A percentile compares a stretch with the other conserved stretches of the same genome.
phyloP scores from a whole-genome alignment of 2,888 invertebrate species.

The Microdon myrmicae region DNA sequence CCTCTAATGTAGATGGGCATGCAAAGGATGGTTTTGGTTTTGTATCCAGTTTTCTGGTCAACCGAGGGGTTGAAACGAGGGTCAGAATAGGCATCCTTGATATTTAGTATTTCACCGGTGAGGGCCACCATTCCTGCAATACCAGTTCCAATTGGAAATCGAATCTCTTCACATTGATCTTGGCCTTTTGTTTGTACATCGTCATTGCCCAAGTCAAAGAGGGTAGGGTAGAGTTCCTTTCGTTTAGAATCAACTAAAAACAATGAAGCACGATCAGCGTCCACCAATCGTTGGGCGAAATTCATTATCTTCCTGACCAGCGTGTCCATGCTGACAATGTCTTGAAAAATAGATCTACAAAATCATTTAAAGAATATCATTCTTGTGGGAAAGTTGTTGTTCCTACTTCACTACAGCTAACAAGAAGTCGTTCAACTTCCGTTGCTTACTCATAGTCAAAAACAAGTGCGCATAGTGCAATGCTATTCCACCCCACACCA shows the following conservation, averaged over 20 bases:
- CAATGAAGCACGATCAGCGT: conserved; percentile 84
- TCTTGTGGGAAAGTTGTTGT: not conserved
- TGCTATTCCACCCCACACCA: conserved; percentile 78
- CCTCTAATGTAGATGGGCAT: conserved; percentile 88
- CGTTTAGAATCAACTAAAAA: conserved; percentile 81
- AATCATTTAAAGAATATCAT: not conserved
- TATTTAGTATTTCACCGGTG: conserved; percentile 83
- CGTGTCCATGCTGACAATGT: conserved; percentile 85
- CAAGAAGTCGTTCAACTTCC: conserved; percentile 80
- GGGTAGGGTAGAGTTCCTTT: conserved; percentile 81
- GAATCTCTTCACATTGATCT: conserved; percentile 67
- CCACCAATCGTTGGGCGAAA: conserved; percentile 82
- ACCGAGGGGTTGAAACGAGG: conserved; percentile 78
- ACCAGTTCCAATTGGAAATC: conserved; percentile 80
- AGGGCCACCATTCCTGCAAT: conserved; percentile 85
- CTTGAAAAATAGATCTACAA: conserved; percentile 85
- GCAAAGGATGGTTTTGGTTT: conserved; percentile 81
- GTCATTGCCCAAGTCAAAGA: conserved; percentile 76
- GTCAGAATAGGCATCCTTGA: conserved; percentile 84
- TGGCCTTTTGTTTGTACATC: conserved; percentile 41
- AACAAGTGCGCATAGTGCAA: conserved; percentile 77
- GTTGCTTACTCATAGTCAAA: conserved; percentile 76
- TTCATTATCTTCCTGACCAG: conserved; percentile 86
- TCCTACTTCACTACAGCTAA: conserved; percentile 83
- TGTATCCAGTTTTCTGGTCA: conserved; percentile 76